A percentile compares a stretch with the other conserved stretches of the same genome.
Conservation (phyloP, 2,888 invertebrate species). For the Morpho achilles region DNA sequence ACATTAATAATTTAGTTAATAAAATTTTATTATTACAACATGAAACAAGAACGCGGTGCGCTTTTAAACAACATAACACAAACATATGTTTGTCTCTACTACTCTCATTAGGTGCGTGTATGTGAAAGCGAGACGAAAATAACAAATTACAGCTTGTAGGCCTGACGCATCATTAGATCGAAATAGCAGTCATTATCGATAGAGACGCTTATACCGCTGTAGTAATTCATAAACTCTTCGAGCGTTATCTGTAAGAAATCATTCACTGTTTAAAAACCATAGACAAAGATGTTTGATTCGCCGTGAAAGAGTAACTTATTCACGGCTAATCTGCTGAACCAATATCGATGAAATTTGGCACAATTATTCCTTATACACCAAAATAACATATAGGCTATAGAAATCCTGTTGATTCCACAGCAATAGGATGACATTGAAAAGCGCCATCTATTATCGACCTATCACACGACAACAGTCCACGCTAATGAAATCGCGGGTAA, state of each 20-base stretch:
- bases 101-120: conserved; percentile 23
- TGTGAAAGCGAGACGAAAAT: conserved; percentile 25
- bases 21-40: conserved; percentile 14
- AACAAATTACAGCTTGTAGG: conserved; percentile 87
- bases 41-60: conserved; percentile 16
- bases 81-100: conserved; percentile 19
- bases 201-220: conserved; percentile 95
- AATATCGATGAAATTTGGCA: too few relatives aligned
- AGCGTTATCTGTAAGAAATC: conserved; percentile 87
- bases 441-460: too few relatives aligned
- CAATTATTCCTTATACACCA: too few relatives aligned
- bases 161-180: conserved; percentile 95
- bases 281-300: background rate
- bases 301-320: too few relatives aligned
- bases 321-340: too few relatives aligned
- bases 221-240: conserved; percentile 96
- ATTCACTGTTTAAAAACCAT: conserved; percentile 2
- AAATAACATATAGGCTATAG: too few relatives aligned
- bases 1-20: conserved; percentile 28
- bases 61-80: conserved; percentile 1
- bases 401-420: too few relatives aligned
- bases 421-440: too few relatives aligned
- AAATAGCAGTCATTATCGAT: conserved; percentile 97
- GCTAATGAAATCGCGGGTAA: too few relatives aligned
- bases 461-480: too few relatives aligned